Percentiles rank a stretch among this genome's conserved stretches.
phyloP scores from a whole-genome alignment of 1,140 invertebrate species.

The Drosophila setifemur region DNA sequence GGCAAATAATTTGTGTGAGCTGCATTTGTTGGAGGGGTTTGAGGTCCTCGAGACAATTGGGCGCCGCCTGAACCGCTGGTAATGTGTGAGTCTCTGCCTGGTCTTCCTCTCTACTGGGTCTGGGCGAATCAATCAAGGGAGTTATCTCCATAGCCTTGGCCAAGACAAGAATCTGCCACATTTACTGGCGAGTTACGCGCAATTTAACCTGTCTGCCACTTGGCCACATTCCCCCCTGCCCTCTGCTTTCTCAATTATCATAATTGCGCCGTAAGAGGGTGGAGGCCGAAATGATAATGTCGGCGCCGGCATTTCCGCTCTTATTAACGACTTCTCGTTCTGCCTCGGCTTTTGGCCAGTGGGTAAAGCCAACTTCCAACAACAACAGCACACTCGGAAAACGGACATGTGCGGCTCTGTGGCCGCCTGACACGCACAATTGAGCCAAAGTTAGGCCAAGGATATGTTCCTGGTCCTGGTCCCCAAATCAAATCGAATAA shows the following conservation, averaged over 20 bases:
- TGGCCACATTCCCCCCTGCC: conserved; percentile 4
- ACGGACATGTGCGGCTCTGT: conserved; percentile 51
- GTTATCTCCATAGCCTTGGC: not conserved
- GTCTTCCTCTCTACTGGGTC: too few species aligned
- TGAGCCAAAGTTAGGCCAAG: conserved; percentile 47
- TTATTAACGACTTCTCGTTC: conserved; percentile 59
- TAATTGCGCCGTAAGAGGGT: conserved; percentile 55
- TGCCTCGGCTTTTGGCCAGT: conserved; percentile 7
- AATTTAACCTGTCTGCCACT: conserved; percentile 73
- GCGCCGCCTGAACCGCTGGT: conserved; percentile 38
- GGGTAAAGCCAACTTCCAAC: conserved; percentile 36
- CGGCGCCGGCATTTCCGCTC: conserved; percentile 77
- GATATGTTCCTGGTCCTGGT: conserved; percentile 20
- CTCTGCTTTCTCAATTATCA: conserved; percentile 66
- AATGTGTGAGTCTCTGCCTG: too few species aligned
- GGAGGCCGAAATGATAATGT: conserved; percentile 71
- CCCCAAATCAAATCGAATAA: conserved; percentile 72
- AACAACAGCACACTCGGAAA: not conserved
- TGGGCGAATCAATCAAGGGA: conserved; percentile 68
- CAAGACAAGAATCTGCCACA: conserved; percentile 34
- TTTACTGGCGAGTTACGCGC: conserved; percentile 58
- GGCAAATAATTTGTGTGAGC: not conserved
- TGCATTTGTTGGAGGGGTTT: conserved; percentile 21
- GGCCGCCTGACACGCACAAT: conserved; percentile 75
- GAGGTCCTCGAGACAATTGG: conserved; percentile 54